Base-by-base conservation (phyloP, 1,140 invertebrate genomes). In the Polypedilum pembai region DNA sequence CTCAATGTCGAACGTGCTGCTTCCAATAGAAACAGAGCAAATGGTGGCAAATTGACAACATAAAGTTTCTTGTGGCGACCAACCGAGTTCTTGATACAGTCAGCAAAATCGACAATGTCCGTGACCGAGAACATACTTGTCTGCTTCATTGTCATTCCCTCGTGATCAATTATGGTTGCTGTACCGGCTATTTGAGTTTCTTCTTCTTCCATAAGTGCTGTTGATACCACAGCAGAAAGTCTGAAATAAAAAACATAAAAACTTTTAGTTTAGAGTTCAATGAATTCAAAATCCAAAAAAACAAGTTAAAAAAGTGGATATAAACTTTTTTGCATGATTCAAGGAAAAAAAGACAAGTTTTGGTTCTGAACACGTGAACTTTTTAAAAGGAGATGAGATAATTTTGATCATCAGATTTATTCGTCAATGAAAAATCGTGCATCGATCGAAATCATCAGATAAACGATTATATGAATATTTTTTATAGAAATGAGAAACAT, bases 51-150 rank as follows among this genome's bases (percentile, higher is more conserved):
- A 79, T 94, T 94, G 18, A 94, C 84, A 76, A 94, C 91, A 78
- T 94, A 92, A 0, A 93, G 91, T 76, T 90, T 85, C 79, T 94
- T 94, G 80, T 94, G 92, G 10, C 92, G 85, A 85, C 65, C 65
- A 21, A 69, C 65, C 7, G 65, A 18, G 8, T 18, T 69, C 18
- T 69, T 69, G 20, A 21, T 21, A 10, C 65, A 69, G 17, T 69
- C 65, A 69, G 65, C 17, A 21, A 69, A 69, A 18, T 69, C 65
- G 20, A 69, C 17, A 69, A 69, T 20, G 20, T 69, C 65, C n/a
- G 65, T 20, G 17, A 69, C 65, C 8, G 65, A 69, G 10, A 69
- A 69, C 65, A 69, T 18, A 10, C 65, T 21, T 8, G 65, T 69
- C 18, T 69, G 65, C 18, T 69, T 69, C 65, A 69, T 69, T 69